Evolutionary conservation across 1,140 invertebrate species (phyloP), one percentile per base, ranked within the genome.

Genomic region (Heliothis subflexa): DNA sequence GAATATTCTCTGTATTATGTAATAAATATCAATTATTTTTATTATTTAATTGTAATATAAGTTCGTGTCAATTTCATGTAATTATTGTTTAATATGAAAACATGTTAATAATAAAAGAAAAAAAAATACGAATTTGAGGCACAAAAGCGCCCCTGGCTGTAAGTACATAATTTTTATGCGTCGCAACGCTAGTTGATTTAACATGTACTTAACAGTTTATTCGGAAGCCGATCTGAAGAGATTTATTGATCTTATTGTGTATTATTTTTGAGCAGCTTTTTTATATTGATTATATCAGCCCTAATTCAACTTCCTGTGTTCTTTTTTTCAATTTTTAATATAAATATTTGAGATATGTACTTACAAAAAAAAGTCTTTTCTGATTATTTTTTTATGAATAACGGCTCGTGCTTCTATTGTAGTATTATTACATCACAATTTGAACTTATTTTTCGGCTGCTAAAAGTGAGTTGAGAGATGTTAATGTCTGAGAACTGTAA

Each of bases 11-110:
- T 74, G 70, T 76, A 85, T 74, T 78, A 40, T 40, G 33, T 40
- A 79, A 81, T 79, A 79, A 78, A 74, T 78, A 80, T 86, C 73
- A 79, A 82, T 86, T 81, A 81, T 83, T 82, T 82, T 68, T 81
- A 79, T 83, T 82, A 79, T 79, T 86, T 85, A 82, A 86, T 73
- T 86, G 79, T 86, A 82, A 83, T 76, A 84, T 88, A 85, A 82
- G 77, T 86, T 85, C 87, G 81, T 88, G 91, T 92, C 91, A 92
- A 93, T 92, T 91, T 89, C 84, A 79, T 89, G 78, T 86, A 79
- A 83, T 85, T 78, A 81, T 82, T 75, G 52, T 88, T 84, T 64
- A 73, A 55, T 68, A 78, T 28, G 78, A 57, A 73, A 76, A 79
- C 16, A 59, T 64, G n/a, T 61, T 72, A 50, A 25, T 40, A 9